phyloP scores from a whole-genome alignment of 1,140 invertebrate species.

The Anthonomus grandis region DNA sequence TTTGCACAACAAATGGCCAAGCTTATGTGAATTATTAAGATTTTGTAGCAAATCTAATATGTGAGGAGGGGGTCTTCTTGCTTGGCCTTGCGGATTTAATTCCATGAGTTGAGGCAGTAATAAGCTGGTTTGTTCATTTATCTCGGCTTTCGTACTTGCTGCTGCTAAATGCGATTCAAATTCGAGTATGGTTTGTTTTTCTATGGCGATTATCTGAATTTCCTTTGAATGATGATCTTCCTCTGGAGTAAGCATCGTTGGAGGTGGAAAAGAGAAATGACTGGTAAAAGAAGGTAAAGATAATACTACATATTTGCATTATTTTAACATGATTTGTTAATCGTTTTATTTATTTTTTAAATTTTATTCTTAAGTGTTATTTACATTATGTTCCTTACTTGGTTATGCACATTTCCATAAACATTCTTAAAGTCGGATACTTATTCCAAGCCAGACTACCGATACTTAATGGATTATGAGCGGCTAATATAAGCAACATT shows the following conservation, averaged over 20 bases:
- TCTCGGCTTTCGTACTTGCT: conserved; percentile 77
- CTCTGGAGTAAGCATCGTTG: conserved; percentile 53
- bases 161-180: conserved; percentile 92
- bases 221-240: conserved; percentile 43
- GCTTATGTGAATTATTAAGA: conserved; percentile 72
- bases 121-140: conserved; percentile 87
- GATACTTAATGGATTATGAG: conserved; percentile 87
- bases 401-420: conserved; percentile 98
- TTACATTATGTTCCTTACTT: conserved; percentile 64
- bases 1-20: conserved; percentile 88
- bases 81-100: conserved; percentile 79
- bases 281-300: conserved; percentile 26
- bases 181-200: conserved; percentile 82
- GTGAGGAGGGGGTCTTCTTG: conserved; percentile 71
- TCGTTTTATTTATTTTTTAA: too few species aligned
- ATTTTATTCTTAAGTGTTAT: too few species aligned
- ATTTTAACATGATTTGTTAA: too few species aligned
- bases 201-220: conserved; percentile 66
- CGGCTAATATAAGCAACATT: conserved; percentile 82
- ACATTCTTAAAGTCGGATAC: conserved; percentile 86
- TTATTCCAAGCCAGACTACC: conserved; percentile 83
- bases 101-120: conserved; percentile 73
- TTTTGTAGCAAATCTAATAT: conserved; percentile 79
- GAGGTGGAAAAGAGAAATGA: conserved; percentile 74
- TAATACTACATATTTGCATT: too few species aligned